Base-by-base conservation (phyloP, 2,797 vertebrate species). In the Neosalanx taihuensis region DNA sequence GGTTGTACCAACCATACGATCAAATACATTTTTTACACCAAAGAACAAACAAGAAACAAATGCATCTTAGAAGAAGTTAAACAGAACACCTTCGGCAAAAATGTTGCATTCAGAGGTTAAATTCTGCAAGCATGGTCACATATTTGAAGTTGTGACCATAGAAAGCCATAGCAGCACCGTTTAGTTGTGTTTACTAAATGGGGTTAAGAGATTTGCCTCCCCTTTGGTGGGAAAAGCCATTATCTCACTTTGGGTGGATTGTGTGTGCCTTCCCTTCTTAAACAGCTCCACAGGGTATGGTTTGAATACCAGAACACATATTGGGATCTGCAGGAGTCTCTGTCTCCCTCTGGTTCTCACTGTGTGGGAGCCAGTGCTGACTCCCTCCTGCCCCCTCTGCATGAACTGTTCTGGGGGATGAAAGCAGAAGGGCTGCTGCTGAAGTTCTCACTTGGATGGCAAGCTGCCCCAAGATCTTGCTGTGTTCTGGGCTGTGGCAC, bases 361-460 rank as follows among this genome's bases (percentile, higher is more conserved):
- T 51, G 31, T 51, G 56, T 62, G 46, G 66, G 73, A 70, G 67
- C 69, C 51, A 70, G 63, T 37, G n/a, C 15, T 49, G 20, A 23
- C 58, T 37, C 12, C 23, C 26, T 31, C 17, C 72, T 60, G 20
- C 20, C 51, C 66, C 51, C 53, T 31, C 37, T n/a, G 57, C 46
- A 33, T 33, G 64, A 62, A 57, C 60, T 29, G 6, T 29, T 7
- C 59, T 53, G 70, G 35, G 70, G 41, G 59, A 64, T 67, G 33
- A 53, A 30, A 58, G 60, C 62, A 23, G 59, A 67, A 60, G 62
- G 56, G 49, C 41, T 61, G 72, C 61, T 64, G 57, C 65, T 53
- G 67, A 71, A 61, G 69, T 56, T 56, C 67, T 77, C 64, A 69
- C 51, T 35, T 72, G 41, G 72, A 75, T 73, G 76, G 71, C 79